These are phyloP conservation scores for Actinostola sp. DNA, from an alignment of 92 coral and sea anemone genomes.

Conservation along the genomic window DNA sequence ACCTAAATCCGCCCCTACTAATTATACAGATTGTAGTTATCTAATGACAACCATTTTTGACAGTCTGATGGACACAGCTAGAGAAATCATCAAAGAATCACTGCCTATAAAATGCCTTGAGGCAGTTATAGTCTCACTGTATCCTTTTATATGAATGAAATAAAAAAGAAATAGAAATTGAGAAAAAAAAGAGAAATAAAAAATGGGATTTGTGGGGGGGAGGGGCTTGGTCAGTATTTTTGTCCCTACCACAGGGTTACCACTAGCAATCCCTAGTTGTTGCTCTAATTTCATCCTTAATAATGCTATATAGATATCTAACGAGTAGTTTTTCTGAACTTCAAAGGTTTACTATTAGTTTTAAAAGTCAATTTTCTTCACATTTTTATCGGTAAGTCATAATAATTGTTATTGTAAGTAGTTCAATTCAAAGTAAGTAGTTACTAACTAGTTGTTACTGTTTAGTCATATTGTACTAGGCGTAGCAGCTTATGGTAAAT, in stretches of 20 bases:
- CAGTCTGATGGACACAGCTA: conserved; percentile 96
- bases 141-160: conserved; percentile 55
- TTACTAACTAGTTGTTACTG: not conserved
- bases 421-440: no score
- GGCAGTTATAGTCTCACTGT: conserved; percentile 88
- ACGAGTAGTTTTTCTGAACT: conserved; percentile 83
- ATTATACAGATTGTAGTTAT: no score
- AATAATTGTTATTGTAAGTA: no score
- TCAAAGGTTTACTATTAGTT: conserved; percentile 92
- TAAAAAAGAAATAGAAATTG: no score
- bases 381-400: conserved; percentile 53
- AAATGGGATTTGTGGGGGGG: no score
- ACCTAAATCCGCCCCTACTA: no score
- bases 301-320: conserved; percentile 56
- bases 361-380: conserved; percentile 82
- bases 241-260: no score
- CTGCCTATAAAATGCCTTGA: conserved; percentile 97
- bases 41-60: no score
- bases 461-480: conserved; percentile 95
- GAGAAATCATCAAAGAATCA: conserved; percentile 93
- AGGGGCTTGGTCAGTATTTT: no score
- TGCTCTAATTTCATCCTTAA: conserved; percentile 53
- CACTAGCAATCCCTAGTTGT: no score
- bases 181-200: no score
- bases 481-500: conserved; percentile 74